Evolutionary conservation across 2,113 vertebrate genomes (phyloP), one percentile per base, ranked within the genome.

Genomic region (Poeciliopsis turrubarensis): DNA sequence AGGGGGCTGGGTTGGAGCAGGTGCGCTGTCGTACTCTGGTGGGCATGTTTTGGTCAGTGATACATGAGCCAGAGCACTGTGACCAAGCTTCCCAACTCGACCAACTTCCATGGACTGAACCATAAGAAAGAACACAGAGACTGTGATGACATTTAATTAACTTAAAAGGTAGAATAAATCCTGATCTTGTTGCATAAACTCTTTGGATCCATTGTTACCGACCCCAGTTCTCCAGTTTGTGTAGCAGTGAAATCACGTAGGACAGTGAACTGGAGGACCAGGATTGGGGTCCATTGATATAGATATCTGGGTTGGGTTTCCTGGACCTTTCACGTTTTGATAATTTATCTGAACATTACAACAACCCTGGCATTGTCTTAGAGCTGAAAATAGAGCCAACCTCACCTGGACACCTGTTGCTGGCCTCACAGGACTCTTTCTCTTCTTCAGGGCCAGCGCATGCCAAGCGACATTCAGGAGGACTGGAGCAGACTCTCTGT

Each of bases 21-120:
- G 19, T 26, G 1, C 86, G 90, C 2, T 1, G 0, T 2, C 82
- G 77, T 3, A 0, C 0, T 51, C 68, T 85, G 60, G 39, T 12
- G 0, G 89, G 85, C 0, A n/a, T 0, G 0, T 2, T 4, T 13
- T 30, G 34, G 26, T 73, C 39, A 34, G 29, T 11, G 19, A 89
- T 73, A 32, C 92, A 93, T 0, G 29, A 3, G 30, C 47, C 65
- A 17, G 88, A 85, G 67, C 92, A 93, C 4, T 3, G 0, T 34
- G 70, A 57, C 92, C 90, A 93, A 1, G 0, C 1, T 0, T 75
- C 70, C 92, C 92, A 93, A 0, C 0, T 0, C 2, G 89, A 79
- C 92, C 92, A 93, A 2, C 73, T 72, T 0, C 92, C 92, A 1
- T 91, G 90, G 14, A 90, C 92, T 93, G 80, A 65, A 32, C 64